A percentile compares a stretch with the other conserved stretches of the same genome.
Evolutionary conservation across 2,113 vertebrate genomes (phyloP).

Genomic region (Grammomys surdaster): DNA sequence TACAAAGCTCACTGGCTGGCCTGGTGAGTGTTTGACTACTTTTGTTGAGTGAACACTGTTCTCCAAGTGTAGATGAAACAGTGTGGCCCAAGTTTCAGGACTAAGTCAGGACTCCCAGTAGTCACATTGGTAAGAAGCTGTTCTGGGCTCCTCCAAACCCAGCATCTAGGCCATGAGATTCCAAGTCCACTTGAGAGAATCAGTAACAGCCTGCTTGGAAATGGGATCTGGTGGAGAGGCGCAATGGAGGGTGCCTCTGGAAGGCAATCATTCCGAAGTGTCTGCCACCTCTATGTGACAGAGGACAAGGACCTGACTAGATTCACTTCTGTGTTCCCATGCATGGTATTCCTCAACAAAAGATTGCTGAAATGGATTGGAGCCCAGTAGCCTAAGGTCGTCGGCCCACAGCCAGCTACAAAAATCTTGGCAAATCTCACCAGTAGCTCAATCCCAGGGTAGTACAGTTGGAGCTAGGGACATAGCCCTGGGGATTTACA

Average conservation of each 20-base stretch:
- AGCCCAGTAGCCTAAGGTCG: conserved; percentile 70
- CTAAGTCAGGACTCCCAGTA: background rate
- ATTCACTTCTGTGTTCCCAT: conserved; percentile 44
- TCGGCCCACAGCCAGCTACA: conserved; percentile 44
- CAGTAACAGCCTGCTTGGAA: background rate
- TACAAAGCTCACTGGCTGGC: background rate
- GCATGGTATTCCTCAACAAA: conserved; percentile 64
- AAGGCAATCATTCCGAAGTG: background rate
- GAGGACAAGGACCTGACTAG: conserved; percentile 39
- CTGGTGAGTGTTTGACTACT: background rate
- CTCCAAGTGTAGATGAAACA: background rate
- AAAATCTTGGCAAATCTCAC: conserved; percentile 60
- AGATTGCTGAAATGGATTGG: conserved; percentile 40
- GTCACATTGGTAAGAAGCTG: background rate
- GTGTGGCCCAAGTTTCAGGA: background rate
- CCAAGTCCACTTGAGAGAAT: background rate
- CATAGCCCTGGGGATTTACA: conserved; percentile 44
- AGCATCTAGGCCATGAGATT: background rate
- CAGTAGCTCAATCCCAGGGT: conserved; percentile 42
- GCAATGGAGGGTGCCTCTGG: background rate
- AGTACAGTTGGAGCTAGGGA: conserved; percentile 32
- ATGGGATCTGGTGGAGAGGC: background rate
- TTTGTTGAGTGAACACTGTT: background rate
- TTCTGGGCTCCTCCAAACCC: background rate
- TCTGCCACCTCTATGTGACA: background rate